phyloP scores from a whole-genome alignment of 2,113 vertebrate species.

The Sprattus sprattus region DNA sequence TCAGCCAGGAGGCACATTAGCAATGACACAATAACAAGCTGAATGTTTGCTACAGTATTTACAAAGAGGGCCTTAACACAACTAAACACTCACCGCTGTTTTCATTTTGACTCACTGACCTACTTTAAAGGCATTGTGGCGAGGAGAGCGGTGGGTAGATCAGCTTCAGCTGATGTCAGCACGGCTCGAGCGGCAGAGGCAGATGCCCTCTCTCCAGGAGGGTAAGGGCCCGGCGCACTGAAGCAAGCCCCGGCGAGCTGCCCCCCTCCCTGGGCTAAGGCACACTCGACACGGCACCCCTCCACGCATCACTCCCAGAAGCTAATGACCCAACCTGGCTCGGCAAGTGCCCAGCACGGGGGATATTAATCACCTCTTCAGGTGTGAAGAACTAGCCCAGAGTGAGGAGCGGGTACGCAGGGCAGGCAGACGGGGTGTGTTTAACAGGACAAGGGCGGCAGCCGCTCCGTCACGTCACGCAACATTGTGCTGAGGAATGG shows the following conservation, averaged over 20 bases:
- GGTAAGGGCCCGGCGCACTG: slow-evolving; percentile 37
- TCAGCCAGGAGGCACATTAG: background rate
- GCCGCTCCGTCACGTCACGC: background rate
- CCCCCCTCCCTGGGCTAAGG: slow-evolving; percentile 32
- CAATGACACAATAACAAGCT: slow-evolving; percentile 1
- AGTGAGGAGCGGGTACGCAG: slow-evolving; percentile 26
- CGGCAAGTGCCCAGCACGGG: slow-evolving; percentile 39
- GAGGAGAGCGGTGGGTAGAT: slow-evolving; percentile 12
- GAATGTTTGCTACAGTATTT: background rate
- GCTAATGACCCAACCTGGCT: slow-evolving; percentile 50
- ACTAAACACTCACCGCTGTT: background rate
- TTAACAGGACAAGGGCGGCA: background rate
- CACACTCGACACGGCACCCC: slow-evolving; percentile 20
- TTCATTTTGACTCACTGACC: background rate
- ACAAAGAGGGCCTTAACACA: background rate
- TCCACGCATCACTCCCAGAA: slow-evolving; percentile 47
- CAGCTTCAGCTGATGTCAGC: background rate
- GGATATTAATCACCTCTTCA: slow-evolving; percentile 35
- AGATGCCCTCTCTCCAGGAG: slow-evolving; percentile 48
- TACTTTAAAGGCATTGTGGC: slow-evolving; percentile 4
- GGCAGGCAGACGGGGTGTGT: slow-evolving; percentile 17
- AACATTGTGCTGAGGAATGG: background rate
- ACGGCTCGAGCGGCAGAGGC: slow-evolving; percentile 34
- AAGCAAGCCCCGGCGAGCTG: slow-evolving; percentile 36
- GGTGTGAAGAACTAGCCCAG: slow-evolving; percentile 21